These are phyloP conservation scores for Mycogona germanica DNA, from an alignment of 2,888 invertebrate species.

Conservation along the genomic window DNA sequence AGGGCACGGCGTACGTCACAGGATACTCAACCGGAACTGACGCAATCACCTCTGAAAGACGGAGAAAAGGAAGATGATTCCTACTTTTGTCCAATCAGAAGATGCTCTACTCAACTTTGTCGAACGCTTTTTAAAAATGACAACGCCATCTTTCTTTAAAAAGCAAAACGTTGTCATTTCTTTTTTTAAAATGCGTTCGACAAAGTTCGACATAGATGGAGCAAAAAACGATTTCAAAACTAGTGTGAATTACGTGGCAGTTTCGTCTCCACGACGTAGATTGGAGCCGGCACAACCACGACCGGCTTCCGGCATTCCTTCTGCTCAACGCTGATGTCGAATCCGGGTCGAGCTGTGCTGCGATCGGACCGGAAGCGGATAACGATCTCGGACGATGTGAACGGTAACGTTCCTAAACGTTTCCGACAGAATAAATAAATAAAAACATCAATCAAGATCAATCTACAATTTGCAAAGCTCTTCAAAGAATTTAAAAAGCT, in stretches of 20 bases:
- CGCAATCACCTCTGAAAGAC: no score
- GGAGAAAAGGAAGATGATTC: no score
- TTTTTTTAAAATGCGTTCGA: no score
- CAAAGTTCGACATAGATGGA: neutral
- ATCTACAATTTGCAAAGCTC: no score
- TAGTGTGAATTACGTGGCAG: neutral
- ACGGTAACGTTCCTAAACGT: slow-evolving; percentile 21
- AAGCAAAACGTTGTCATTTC: no score
- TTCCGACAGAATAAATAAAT: neutral
- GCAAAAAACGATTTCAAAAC: neutral
- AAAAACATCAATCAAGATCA: neutral
- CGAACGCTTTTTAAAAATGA: no score
- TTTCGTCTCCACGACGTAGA: neutral
- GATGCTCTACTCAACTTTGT: no score
- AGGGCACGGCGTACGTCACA: slow-evolving; percentile 4
- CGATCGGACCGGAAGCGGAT: slow-evolving; percentile 24
- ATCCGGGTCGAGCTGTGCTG: slow-evolving; percentile 24
- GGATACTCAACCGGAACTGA: slow-evolving; percentile 2
- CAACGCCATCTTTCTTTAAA: no score
- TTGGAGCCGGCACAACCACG: neutral
- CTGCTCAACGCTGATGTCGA: slow-evolving; percentile 24
- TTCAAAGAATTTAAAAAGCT: no score
- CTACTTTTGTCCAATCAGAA: no score
- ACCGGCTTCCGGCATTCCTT: neutral
- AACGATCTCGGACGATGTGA: slow-evolving; percentile 23